Evolutionary conservation across 2,888 invertebrate genomes (phyloP), one percentile per base, ranked within the genome.

Genomic region (Mystacides longicornis): DNA sequence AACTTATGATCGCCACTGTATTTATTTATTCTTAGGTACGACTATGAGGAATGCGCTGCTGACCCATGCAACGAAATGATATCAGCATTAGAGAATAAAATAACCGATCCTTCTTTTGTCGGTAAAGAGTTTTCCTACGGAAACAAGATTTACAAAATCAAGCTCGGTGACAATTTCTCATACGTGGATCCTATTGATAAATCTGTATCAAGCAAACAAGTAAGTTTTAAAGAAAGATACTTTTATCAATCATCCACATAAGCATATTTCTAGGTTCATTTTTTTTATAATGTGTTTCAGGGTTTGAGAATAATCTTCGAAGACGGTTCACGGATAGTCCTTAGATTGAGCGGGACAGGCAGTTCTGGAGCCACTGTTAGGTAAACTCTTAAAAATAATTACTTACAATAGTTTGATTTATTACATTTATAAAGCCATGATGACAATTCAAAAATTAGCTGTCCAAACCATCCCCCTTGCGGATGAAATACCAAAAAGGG

Each of bases 321-420:
- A 63, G 96, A 98, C 69, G 96, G 95, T 1, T 96, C 97, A 1
- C 83, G 99, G 48, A 82, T 99, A 62, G 88, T 99, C 58, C 84
- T 90, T 73, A 84, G 99, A 45, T 80, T 99, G 58, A 97, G 97
- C 67, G 99, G 99, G 19, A 99, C 99, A 0, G 99, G 99, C 61
- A 97, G 97, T 68, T 89, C 91, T 37, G 99, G 99, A 0, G 98
- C 99, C 21, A 99, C 99, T 1, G 90, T 99, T 65, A 83, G 99
- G 81, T 81, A 64, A 11, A 27, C 7, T 27, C n/a, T 37, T 7
- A 37, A 37, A 7, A 37, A n/a, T 37, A 7, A n/a, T 14, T 37
- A n/a, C 14, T 37, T 14, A 11, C 5, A 27, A 7, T 11, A 27
- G 27, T 27, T 27, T 7, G 7, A 27, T 27, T 27, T 27, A 7